phyloP scores from a whole-genome alignment of 2,113 vertebrate genomes.

The Paradisaea rubra region DNA sequence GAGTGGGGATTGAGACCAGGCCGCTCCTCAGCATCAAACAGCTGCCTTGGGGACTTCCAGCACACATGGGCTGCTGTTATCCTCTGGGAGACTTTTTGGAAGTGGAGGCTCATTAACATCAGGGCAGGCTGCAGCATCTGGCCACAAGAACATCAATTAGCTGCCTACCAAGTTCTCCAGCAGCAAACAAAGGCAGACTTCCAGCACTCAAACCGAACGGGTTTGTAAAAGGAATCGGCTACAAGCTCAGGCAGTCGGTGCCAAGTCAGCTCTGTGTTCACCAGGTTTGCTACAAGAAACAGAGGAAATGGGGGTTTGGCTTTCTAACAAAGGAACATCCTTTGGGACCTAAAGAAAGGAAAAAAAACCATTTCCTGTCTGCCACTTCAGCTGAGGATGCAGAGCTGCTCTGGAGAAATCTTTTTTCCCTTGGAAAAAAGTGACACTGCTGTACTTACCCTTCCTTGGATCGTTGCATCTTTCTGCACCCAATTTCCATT shows the following conservation, averaged over 20 bases:
- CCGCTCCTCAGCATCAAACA: neutral
- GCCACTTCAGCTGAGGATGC: neutral
- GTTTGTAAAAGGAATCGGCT: conserved; percentile 11
- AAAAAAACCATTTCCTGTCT: conserved; percentile 14
- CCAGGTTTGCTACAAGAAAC: conserved; percentile 23
- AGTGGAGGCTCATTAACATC: neutral
- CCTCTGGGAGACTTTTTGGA: neutral
- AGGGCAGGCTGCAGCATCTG: conserved; percentile 21
- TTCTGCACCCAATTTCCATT: conserved; percentile 1
- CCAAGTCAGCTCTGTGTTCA: conserved; percentile 25
- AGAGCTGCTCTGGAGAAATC: neutral
- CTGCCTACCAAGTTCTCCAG: neutral
- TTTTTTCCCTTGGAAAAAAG: neutral
- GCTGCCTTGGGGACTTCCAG: neutral
- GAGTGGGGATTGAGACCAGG: neutral
- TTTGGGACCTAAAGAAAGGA: conserved; percentile 1
- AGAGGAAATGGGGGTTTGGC: conserved; percentile 39
- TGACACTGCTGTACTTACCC: neutral
- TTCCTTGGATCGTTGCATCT: neutral
- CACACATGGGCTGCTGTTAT: neutral
- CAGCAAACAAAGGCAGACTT: conserved; percentile 18
- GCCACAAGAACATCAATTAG: conserved; percentile 47
- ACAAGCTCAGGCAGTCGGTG: neutral
- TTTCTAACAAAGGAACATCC: conserved; percentile 52
- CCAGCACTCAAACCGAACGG: neutral